A percentile compares a stretch with the other conserved stretches of the same genome.
Conservation (phyloP, 2,797 vertebrate genomes). For the Nasua narica region DNA sequence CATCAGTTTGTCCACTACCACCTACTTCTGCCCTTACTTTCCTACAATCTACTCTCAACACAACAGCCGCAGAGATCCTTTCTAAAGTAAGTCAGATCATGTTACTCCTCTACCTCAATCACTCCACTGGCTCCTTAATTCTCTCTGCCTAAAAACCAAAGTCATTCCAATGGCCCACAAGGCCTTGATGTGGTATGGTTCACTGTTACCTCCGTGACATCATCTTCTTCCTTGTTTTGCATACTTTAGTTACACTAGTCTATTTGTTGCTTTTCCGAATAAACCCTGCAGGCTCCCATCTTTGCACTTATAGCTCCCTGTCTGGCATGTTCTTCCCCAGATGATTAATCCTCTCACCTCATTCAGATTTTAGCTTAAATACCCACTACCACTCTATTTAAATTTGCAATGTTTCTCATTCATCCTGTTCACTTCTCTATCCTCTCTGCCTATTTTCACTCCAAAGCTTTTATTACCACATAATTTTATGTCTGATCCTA, state of each 20-base stretch:
- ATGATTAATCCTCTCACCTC: background rate
- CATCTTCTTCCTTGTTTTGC: background rate
- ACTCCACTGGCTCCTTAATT: background rate
- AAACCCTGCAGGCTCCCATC: background rate
- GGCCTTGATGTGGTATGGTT: background rate
- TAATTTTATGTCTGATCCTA: background rate
- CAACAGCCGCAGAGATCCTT: background rate
- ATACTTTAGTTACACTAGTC: background rate
- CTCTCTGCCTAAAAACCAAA: background rate
- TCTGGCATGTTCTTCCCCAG: background rate
- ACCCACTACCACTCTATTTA: background rate
- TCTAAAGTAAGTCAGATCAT: background rate
- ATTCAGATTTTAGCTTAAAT: background rate
- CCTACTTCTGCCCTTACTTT: background rate
- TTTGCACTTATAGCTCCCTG: background rate
- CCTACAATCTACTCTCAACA: background rate
- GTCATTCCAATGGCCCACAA: background rate
- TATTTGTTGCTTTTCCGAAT: background rate
- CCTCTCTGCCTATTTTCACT: background rate
- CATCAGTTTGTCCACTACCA: background rate
- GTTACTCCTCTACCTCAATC: background rate
- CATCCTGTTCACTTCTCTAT: background rate
- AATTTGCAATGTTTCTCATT: background rate
- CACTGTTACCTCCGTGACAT: background rate
- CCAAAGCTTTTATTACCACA: slow-evolving; percentile 14